Evolutionary conservation across 2,888 invertebrate species (phyloP).

Genomic region (Melanostoma mellinum): DNA sequence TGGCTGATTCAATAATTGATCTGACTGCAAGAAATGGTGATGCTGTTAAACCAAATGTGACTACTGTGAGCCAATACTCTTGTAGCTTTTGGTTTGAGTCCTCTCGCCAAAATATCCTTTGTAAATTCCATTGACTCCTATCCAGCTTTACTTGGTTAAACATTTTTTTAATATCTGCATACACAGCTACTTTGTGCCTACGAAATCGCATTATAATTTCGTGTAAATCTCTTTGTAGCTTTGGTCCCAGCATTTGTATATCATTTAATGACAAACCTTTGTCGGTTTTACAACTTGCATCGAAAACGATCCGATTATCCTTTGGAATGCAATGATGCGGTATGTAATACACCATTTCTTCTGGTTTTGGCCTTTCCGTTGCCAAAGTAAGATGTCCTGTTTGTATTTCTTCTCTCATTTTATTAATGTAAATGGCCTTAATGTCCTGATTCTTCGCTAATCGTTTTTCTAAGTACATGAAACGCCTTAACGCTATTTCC

Average conservation of each 20-base stretch:
- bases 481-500: background rate
- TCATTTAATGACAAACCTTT: constrained; percentile 9
- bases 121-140: no score
- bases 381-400: background rate
- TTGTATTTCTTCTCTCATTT: background rate
- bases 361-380: background rate
- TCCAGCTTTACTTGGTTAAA: no score
- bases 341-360: constrained; percentile 5
- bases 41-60: constrained; percentile 44
- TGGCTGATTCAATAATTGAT: constrained; percentile 18
- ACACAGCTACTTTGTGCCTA: no score
- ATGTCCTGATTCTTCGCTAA: background rate
- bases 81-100: background rate
- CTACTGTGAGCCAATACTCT: constrained; percentile 44
- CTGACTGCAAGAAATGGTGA: constrained; percentile 32
- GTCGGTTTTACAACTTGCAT: constrained; percentile 27
- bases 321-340: constrained; percentile 22
- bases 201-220: no score
- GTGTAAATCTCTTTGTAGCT: constrained; percentile 30
- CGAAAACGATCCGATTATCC: constrained; percentile 12
- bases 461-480: constrained; percentile 11
- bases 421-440: background rate
- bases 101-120: no score
- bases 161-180: no score
- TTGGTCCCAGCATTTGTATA: constrained; percentile 23